phyloP scores from a whole-genome alignment of 2,888 invertebrate species.

The Gymnoscelis rufifasciata region DNA sequence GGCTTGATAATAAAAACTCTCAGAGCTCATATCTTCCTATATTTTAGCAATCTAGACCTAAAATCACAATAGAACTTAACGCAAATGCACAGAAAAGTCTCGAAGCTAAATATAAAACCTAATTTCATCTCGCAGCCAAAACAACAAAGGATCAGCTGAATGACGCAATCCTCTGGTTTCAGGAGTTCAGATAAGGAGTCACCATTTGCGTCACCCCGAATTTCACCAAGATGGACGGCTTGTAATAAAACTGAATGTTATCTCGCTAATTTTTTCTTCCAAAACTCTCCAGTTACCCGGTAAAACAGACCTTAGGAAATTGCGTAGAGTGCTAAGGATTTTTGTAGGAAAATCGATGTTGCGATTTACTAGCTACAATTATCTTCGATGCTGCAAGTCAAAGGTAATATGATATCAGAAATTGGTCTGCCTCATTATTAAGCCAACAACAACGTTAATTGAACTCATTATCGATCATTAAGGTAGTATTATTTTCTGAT shows the following conservation, averaged over 20 bases:
- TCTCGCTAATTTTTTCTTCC: slow-evolving; percentile 60
- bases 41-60: no score
- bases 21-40: no score
- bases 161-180: slow-evolving; percentile 27
- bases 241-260: slow-evolving; percentile 63
- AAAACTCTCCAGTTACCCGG: slow-evolving; percentile 36
- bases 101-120: not conserved
- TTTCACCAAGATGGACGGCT: slow-evolving; percentile 51
- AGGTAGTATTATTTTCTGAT: no score
- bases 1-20: no score
- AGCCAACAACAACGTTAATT: no score
- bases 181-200: slow-evolving; percentile 46
- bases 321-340: slow-evolving; percentile 40
- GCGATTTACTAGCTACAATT: slow-evolving; percentile 25
- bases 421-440: no score
- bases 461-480: no score
- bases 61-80: no score
- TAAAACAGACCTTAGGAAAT: slow-evolving; percentile 39
- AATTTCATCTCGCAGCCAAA: not conserved
- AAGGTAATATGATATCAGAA: no score
- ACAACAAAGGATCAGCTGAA: slow-evolving; percentile 5
- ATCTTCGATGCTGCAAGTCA: no score
- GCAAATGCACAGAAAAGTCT: not conserved
- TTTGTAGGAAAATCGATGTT: slow-evolving; percentile 39
- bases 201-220: slow-evolving; percentile 53